A percentile compares a stretch with the other conserved stretches of the same genome.
Evolutionary conservation across 1,140 invertebrate species (phyloP).

Genomic region (Druon quercuslanigerum): DNA sequence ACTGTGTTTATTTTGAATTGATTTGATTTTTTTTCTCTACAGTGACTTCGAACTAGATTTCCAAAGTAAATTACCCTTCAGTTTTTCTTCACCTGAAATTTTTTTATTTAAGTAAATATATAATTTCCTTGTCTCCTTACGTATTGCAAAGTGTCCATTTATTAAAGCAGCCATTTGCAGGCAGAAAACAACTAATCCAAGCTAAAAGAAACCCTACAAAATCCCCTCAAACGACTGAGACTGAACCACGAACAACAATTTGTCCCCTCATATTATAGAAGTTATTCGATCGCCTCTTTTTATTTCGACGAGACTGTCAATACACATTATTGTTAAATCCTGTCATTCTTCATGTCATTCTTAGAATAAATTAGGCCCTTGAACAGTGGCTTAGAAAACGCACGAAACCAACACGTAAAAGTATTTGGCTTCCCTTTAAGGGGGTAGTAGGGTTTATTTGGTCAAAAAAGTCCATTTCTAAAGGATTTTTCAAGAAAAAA

Average conservation of each 20-base stretch:
- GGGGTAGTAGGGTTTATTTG: too few species aligned
- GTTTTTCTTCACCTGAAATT: too few species aligned
- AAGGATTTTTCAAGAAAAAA: too few species aligned
- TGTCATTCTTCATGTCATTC: not conserved
- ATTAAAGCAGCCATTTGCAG: conserved; percentile 47
- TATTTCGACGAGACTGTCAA: conserved; percentile 27
- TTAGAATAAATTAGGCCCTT: not conserved
- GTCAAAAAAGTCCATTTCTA: too few species aligned
- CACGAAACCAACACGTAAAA: not conserved
- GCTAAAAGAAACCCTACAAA: conserved; percentile 61
- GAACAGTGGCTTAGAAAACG: not conserved
- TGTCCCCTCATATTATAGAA: conserved; percentile 29
- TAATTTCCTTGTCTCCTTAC: too few species aligned
- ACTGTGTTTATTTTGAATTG: too few species aligned
- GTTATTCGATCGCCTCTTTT: conserved; percentile 54
- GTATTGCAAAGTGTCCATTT: conserved; percentile 34
- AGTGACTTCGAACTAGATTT: too few species aligned
- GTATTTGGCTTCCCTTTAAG: too few species aligned
- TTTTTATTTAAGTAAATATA: too few species aligned
- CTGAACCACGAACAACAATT: conserved; percentile 52
- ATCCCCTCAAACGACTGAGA: conserved; percentile 58
- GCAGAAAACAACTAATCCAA: conserved; percentile 62
- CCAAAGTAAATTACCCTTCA: too few species aligned
- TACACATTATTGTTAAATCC: not conserved
- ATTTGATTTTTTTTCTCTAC: too few species aligned